Evolutionary conservation across 2,797 vertebrate genomes (phyloP).

Genomic region (Amazonetta brasiliensis): DNA sequence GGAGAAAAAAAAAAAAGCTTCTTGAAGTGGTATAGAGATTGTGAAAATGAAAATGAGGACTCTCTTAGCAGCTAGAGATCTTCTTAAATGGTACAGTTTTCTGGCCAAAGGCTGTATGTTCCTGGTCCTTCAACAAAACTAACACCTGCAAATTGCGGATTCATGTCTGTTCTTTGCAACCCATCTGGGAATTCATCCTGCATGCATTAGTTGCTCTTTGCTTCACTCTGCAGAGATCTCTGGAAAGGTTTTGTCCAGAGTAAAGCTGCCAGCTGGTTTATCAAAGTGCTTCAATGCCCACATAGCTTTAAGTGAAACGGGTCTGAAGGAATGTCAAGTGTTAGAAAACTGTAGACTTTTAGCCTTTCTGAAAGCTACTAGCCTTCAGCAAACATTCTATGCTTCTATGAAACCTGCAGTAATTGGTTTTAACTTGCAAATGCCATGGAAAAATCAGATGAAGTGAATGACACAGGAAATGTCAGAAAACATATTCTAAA

Average conservation of each 20-base stretch:
- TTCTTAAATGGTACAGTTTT: not conserved
- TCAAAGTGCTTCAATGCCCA: not conserved
- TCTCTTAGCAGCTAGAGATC: not conserved
- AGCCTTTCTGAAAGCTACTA: not conserved
- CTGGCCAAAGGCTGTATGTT: not conserved
- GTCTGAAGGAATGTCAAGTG: not conserved
- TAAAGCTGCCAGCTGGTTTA: not conserved
- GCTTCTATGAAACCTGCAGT: not conserved
- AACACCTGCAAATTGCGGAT: not conserved
- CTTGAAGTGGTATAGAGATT: not conserved
- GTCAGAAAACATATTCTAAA: not conserved
- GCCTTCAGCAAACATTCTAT: not conserved
- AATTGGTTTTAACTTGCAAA: not conserved
- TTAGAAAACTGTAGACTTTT: not conserved
- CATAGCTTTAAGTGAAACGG: not conserved
- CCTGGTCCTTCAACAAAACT: not conserved
- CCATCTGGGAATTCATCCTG: not conserved
- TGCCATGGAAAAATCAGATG: not conserved
- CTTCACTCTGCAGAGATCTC: not conserved
- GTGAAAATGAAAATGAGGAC: not conserved
- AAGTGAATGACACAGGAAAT: not conserved
- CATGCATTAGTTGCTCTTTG: not conserved
- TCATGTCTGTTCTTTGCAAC: not conserved
- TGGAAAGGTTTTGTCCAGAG: not conserved
- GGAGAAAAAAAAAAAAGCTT: not conserved